Evolutionary conservation across 2,888 invertebrate species (phyloP), one percentile per base, ranked within the genome.

Genomic region (Platycheirus albimanus): DNA sequence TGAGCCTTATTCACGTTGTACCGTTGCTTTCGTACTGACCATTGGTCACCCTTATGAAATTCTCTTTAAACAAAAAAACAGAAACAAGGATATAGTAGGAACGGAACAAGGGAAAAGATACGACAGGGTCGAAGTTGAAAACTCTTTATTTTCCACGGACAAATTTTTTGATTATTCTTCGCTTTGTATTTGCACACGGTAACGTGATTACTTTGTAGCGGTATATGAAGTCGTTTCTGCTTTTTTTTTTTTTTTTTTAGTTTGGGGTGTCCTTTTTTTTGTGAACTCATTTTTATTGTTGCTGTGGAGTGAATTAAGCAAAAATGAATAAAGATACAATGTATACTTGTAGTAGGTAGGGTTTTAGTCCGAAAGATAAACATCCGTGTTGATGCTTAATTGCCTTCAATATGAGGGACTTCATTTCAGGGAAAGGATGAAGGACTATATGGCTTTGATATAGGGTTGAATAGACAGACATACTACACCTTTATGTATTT

Each of bases 361-460:
- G 43, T 45, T 80, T 75, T 75, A 80, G 75, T 80, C 80, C 43
- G 64, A 75, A 80, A 80, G 80, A 80, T 80, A 80, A 80, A 80
- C 70, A 80, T 80, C 75, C 80, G 80, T 70, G 80, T 80, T 80
- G 80, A 80, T 75, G 80, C 64, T 80, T 80, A 80, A 80, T 80
- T 80, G 80, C 75, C 80, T 80, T 58, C 64, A 75, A 80, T 80
- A 61, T 45, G 45, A 58, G 56, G 75, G 69, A 69, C 78, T 67
- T 58, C 20, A 38, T 49, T 41, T 28, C 19, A 45, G 13, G 61
- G 28, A 45, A 17, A 61, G 20, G 30, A 38, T n/a, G n/a, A 54
- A 17, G 70, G 41, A 8, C 5, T 45, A 10, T 38, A 24, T 17
- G 30, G 36, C 11, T 33, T 33, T 1, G 8, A 33, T 33, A 8